Base-by-base conservation (phyloP, 2,888 invertebrate species). In the Pyrgus malvae region DNA sequence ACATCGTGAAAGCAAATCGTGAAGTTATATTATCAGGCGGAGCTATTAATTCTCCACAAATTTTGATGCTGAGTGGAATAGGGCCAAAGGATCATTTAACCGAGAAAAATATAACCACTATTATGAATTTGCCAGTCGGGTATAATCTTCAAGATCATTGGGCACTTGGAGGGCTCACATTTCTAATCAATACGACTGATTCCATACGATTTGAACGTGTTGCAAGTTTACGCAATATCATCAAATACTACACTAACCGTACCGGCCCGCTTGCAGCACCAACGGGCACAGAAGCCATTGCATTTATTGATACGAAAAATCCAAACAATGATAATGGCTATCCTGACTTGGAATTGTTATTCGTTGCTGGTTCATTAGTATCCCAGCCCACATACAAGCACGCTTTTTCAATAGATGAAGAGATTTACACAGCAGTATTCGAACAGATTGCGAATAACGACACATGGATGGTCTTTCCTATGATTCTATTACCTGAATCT, bases 1-100 rank as follows among this genome's bases (percentile, higher is more conserved):
- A 79, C 66, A 46, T 65, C 62, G 61, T 91, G 60, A 33, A 85
- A 37, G 93, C 93, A 0, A 89, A 86, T 49, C 91, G 91, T 64
- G 96, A 96, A 77, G 91, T 97, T 0, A 94, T 97, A 60, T 70
- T 97, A 11, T 93, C 95, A 12, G 95, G 95, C 1, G 97, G 97
- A 1, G 90, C 96, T 1, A 91, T 97, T 38, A 94, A 94, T 67
- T 93, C 95, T 1, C 96, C 97, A 0, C 96, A 97, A 70, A 72
- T 97, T 33, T 84, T 97, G 33, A 94, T 97, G 95, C 76, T 97
- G 14, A 95, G 96, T 11, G 97, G 97, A 1, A 90, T 96, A 6
- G 95, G 95, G 4, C 94, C 94, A 0, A 79, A 70, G 41, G 79
- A 91, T 1, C 93, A 95, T 67, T 82, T 95, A 11, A 68, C 80